Conservation (phyloP, 2,888 invertebrate genomes). For the Sminthurinus aureus region DNA sequence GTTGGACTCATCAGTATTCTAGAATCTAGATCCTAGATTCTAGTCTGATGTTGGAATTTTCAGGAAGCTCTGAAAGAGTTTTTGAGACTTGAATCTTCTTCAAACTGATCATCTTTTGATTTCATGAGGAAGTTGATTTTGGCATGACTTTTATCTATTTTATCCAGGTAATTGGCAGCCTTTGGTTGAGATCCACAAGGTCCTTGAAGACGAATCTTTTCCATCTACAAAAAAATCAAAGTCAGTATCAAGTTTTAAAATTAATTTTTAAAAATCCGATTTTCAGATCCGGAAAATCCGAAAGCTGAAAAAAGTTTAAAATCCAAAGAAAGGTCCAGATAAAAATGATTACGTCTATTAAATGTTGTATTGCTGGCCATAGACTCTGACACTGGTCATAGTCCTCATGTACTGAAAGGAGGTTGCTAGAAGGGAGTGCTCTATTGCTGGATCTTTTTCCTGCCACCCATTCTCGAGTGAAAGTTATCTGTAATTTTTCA, state of each 20-base stretch:
- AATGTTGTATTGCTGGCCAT: conserved; percentile 18
- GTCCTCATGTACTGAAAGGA: not conserved
- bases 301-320: not conserved
- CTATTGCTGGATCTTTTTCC: not conserved
- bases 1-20: too few species aligned
- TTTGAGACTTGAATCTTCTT: not conserved
- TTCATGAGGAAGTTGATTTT: not conserved
- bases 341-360: conserved; percentile 10
- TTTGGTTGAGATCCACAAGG: not conserved
- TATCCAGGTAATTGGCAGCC: not conserved
- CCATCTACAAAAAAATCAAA: not conserved
- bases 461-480: conserved; percentile 22
- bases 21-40: too few species aligned
- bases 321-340: not conserved
- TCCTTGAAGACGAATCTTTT: not conserved
- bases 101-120: not conserved
- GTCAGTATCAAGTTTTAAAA: not conserved
- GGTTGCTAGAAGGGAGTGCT: not conserved
- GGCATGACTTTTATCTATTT: not conserved
- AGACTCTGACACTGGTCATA: conserved; percentile 2
- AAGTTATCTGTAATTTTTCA: conserved; percentile 12
- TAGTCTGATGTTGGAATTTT: too few species aligned
- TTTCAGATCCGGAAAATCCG: too few species aligned
- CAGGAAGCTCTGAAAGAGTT: not conserved
- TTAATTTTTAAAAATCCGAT: too few species aligned